These are phyloP conservation scores for Thamnophis sirtalis DNA, from an alignment of 2,113 vertebrate genomes.

Conservation along the genomic window DNA sequence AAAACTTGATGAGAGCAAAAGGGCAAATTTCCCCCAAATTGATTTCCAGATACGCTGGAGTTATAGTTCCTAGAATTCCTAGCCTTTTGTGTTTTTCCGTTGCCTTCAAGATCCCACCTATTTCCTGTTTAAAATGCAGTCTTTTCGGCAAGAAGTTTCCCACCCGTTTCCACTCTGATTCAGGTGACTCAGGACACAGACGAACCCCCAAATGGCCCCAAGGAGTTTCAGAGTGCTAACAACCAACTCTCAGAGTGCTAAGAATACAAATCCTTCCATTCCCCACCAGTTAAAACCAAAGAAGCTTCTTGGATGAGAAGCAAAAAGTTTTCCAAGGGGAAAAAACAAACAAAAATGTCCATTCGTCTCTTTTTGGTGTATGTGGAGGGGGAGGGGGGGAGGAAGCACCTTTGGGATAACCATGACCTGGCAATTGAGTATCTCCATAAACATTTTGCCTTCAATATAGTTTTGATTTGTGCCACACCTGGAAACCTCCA, in stretches of 20 bases:
- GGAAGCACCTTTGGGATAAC: not conserved
- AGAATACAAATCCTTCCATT: not conserved
- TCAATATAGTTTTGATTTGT: not conserved
- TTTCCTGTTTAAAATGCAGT: not conserved
- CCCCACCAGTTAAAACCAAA: not conserved
- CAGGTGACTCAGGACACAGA: not conserved
- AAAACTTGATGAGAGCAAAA: not conserved
- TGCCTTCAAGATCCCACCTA: not conserved
- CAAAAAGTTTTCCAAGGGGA: not conserved
- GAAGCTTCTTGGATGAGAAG: not conserved
- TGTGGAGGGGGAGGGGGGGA: not conserved
- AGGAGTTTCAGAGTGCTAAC: not conserved
- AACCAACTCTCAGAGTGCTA: not conserved
- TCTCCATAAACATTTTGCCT: not conserved
- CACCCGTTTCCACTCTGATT: not conserved
- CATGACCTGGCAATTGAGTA: not conserved
- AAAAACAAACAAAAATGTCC: not conserved
- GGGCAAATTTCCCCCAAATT: not conserved
- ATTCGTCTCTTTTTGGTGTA: not conserved
- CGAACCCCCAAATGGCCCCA: not conserved
- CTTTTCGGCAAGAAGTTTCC: not conserved
- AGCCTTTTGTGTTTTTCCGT: not conserved
- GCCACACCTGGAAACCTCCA: not conserved
- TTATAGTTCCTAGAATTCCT: not conserved
- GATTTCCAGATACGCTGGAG: not conserved